A percentile compares a stretch with the other conserved stretches of the same genome.
Conservation (phyloP, 1,140 invertebrate species). For the Cepaea nemoralis region DNA sequence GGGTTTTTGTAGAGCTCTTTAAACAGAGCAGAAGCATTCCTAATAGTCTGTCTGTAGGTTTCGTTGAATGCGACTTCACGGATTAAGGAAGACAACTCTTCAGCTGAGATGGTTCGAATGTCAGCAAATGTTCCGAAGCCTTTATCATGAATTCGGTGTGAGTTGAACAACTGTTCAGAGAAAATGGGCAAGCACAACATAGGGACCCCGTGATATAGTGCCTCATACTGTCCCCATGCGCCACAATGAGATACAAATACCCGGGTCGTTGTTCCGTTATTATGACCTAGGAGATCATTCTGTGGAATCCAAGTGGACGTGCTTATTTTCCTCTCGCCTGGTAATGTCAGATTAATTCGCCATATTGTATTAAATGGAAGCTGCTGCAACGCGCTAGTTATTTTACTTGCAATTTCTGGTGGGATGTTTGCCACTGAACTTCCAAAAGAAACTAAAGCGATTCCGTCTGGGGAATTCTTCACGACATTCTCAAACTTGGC, state of each 20-base stretch:
- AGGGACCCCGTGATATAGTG: slow-evolving; percentile 55
- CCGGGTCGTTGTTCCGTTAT: slow-evolving; percentile 33
- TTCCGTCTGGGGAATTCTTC: slow-evolving; percentile 33
- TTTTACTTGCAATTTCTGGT: slow-evolving; percentile 25
- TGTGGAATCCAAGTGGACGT: slow-evolving; percentile 43
- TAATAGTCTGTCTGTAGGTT: not conserved
- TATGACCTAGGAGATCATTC: slow-evolving; percentile 44
- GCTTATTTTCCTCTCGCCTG: slow-evolving; percentile 24
- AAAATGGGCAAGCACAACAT: slow-evolving; percentile 78
- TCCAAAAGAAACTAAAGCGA: slow-evolving; percentile 50
- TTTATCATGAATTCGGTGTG: slow-evolving; percentile 41
- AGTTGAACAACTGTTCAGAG: slow-evolving; percentile 48
- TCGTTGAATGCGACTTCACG: slow-evolving; percentile 33
- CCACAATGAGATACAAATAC: slow-evolving; percentile 61
- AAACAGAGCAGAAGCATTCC: not conserved
- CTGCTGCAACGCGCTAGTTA: slow-evolving; percentile 29
- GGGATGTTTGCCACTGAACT: slow-evolving; percentile 32
- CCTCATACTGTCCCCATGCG: slow-evolving; percentile 55
- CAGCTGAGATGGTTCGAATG: slow-evolving; percentile 23
- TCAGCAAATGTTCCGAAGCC: slow-evolving; percentile 39
- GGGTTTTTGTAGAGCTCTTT: slow-evolving; percentile 23
- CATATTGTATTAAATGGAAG: slow-evolving; percentile 25
- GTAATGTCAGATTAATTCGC: slow-evolving; percentile 26
- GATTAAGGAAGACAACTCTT: slow-evolving; percentile 38
- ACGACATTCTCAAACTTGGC: slow-evolving; percentile 34